A percentile compares a stretch with the other conserved stretches of the same genome.
Evolutionary conservation across 2,888 invertebrate genomes (phyloP).

Genomic region (Dione vanillae): DNA sequence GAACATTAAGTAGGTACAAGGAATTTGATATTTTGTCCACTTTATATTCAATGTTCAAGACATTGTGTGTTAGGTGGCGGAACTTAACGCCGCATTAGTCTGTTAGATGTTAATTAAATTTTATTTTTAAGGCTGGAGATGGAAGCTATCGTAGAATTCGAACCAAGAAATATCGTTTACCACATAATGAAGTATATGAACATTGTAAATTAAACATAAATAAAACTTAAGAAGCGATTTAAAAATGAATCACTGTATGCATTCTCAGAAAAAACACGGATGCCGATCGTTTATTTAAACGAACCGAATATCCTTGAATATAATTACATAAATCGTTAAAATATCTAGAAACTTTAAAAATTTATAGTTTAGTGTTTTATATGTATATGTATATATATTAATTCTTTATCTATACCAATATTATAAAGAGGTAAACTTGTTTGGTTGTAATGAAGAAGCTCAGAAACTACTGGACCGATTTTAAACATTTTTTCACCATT

Average conservation of each 20-base stretch:
- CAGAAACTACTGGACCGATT: no score
- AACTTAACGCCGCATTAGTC: neutral
- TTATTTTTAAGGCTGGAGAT: no score
- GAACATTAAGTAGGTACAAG: neutral
- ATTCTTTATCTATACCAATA: no score
- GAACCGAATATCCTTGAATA: slow-evolving; percentile 38
- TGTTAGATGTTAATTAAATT: no score
- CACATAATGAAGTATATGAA: neutral
- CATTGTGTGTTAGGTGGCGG: neutral
- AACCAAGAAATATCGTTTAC: neutral
- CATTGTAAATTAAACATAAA: neutral
- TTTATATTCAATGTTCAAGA: neutral
- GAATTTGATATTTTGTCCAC: neutral
- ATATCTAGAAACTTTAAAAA: neutral
- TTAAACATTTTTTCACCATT: no score
- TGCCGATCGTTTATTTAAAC: slow-evolving; percentile 37
- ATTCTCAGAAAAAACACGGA: slow-evolving; percentile 36
- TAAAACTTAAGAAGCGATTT: slow-evolving; percentile 3
- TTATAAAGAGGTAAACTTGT: no score
- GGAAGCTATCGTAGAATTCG: no score
- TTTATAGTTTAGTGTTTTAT: neutral
- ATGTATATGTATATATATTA: no score
- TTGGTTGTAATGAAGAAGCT: no score
- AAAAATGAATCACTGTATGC: slow-evolving; percentile 29
- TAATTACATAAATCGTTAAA: slow-evolving; percentile 20